Conservation (phyloP, 2,113 vertebrate genomes). For the Cnemophilus loriae region DNA sequence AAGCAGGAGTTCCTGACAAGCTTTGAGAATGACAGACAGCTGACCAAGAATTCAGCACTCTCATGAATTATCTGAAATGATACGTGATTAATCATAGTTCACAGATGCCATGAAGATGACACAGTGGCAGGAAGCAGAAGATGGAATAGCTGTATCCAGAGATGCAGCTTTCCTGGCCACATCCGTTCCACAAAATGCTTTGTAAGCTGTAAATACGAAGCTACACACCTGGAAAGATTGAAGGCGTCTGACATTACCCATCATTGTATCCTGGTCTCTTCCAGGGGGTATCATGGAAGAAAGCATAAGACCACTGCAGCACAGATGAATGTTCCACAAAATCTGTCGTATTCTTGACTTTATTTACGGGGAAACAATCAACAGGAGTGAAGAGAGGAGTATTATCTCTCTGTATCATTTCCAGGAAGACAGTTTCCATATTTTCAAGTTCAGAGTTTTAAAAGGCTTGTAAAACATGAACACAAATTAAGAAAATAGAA, state of each 20-base stretch:
- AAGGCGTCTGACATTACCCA: neutral
- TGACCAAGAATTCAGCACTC: neutral
- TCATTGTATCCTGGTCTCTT: neutral
- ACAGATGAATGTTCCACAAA: neutral
- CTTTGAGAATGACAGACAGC: neutral
- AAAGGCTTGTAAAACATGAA: neutral
- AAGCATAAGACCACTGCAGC: neutral
- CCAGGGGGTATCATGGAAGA: neutral
- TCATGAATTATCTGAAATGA: neutral
- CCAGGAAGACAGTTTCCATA: neutral
- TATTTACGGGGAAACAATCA: neutral
- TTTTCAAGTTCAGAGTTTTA: neutral
- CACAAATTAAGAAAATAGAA: neutral
- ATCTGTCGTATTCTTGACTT: neutral
- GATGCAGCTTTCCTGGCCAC: neutral
- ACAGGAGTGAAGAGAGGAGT: neutral
- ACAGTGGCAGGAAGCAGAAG: neutral
- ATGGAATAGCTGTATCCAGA: neutral
- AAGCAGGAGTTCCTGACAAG: neutral
- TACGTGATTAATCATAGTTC: neutral
- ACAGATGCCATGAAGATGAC: neutral
- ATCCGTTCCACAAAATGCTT: neutral
- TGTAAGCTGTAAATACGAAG: neutral
- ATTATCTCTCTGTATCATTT: neutral
- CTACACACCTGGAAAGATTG: neutral